phyloP scores from a whole-genome alignment of 2,113 vertebrate genomes.

The Upupa epops region DNA sequence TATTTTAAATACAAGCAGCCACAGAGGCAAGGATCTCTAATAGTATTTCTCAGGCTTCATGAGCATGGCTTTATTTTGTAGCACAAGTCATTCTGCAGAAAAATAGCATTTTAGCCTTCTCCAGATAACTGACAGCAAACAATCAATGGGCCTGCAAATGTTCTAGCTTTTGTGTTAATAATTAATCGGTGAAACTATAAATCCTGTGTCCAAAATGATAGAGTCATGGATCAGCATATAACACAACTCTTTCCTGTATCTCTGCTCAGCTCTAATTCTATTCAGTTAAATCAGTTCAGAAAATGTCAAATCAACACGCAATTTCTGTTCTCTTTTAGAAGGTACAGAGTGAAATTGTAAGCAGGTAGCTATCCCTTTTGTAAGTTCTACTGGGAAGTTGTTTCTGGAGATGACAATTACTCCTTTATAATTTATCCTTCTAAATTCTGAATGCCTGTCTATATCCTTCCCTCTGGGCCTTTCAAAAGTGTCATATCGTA shows the following conservation, averaged over 20 bases:
- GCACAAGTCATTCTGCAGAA: neutral
- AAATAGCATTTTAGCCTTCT: neutral
- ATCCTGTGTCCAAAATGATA: neutral
- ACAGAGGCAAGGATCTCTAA: neutral
- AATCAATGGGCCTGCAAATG: neutral
- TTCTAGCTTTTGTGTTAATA: neutral
- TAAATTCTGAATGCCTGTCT: constrained; percentile 9
- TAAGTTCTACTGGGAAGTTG: neutral
- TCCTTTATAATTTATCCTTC: neutral
- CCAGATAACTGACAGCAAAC: neutral
- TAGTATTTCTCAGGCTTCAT: neutral
- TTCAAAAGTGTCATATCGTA: constrained; percentile 8
- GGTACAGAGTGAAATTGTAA: neutral
- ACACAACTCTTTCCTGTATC: neutral
- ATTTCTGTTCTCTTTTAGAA: neutral
- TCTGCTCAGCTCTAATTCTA: neutral
- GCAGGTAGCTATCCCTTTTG: neutral
- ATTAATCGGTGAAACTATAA: neutral
- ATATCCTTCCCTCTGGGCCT: neutral
- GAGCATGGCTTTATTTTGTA: neutral
- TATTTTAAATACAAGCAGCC: neutral
- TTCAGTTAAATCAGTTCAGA: neutral
- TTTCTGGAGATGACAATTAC: neutral
- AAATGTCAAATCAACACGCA: neutral
- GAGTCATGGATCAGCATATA: neutral